These are phyloP conservation scores for Pteropus rufus DNA, from an alignment of 2,797 vertebrate species.

Conservation along the genomic window DNA sequence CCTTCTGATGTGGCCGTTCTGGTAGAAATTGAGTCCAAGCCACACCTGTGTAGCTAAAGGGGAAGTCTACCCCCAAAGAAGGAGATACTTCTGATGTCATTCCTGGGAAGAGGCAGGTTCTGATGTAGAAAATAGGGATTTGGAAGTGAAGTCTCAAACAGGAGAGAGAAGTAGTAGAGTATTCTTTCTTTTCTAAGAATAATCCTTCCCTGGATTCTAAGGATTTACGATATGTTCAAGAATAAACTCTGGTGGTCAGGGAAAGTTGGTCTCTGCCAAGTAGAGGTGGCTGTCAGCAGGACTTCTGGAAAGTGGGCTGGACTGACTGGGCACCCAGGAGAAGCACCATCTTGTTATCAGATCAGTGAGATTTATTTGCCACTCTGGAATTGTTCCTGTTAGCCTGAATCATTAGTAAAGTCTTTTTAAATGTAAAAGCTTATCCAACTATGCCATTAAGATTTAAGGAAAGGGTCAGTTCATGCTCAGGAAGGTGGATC, in stretches of 20 bases:
- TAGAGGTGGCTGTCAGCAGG: not conserved
- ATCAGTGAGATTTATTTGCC: not conserved
- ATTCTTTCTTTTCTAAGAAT: not conserved
- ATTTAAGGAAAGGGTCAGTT: not conserved
- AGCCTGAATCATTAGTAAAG: not conserved
- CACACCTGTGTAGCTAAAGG: accelerated
- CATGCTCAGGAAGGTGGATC: not conserved
- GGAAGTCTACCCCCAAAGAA: not conserved
- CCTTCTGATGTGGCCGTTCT: not conserved
- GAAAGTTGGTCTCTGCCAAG: not conserved
- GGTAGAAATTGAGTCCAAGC: not conserved
- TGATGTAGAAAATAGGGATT: not conserved
- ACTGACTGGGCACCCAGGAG: not conserved
- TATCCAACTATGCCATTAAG: not conserved
- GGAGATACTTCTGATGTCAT: not conserved
- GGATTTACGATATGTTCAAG: not conserved
- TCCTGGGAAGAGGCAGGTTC: not conserved
- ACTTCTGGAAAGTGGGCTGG: not conserved
- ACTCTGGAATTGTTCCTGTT: not conserved
- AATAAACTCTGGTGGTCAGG: not conserved
- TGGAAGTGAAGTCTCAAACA: not conserved
- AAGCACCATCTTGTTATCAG: not conserved
- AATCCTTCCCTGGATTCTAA: not conserved
- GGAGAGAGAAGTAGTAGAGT: not conserved
- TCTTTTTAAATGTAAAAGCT: not conserved